Evolutionary conservation across 2,888 invertebrate species (phyloP).

Genomic region (Silvanus unidentatus): DNA sequence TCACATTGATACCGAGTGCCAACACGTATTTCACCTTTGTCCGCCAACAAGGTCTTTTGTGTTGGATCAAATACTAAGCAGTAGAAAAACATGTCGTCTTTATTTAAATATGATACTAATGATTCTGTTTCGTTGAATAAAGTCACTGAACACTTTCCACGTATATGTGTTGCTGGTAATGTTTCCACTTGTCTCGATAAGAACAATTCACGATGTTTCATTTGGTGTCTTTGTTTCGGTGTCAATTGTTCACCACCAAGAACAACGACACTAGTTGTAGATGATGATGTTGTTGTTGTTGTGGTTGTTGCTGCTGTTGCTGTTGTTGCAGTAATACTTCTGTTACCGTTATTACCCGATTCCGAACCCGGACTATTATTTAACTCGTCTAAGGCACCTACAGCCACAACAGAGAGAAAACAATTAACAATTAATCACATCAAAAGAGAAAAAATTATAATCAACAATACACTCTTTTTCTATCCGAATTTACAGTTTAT

Average conservation of each 20-base stretch:
- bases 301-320: conserved; percentile 31
- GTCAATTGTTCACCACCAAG: conserved; percentile 56
- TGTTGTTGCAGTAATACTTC: conserved; percentile 44
- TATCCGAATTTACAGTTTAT: no score
- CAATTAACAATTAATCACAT: background rate
- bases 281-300: conserved; percentile 12
- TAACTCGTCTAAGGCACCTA: conserved; percentile 46
- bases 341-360: conserved; percentile 20
- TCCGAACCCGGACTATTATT: conserved; percentile 37
- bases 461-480: no score
- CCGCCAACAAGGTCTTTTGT: conserved; percentile 96
- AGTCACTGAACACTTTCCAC: conserved; percentile 98
- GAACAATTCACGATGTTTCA: conserved; percentile 97
- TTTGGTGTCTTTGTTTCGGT: conserved; percentile 86
- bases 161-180: conserved; percentile 95
- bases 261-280: conserved; percentile 33
- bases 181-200: conserved; percentile 97
- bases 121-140: conserved; percentile 98
- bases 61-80: conserved; percentile 99
- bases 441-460: no score
- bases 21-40: conserved; percentile 84
- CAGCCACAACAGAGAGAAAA: no score
- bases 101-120: conserved; percentile 90
- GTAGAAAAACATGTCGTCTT: conserved; percentile 98
- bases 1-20: conserved; percentile 80